phyloP scores from a whole-genome alignment of 2,797 vertebrate genomes.

The Amphiprion clarkii region DNA sequence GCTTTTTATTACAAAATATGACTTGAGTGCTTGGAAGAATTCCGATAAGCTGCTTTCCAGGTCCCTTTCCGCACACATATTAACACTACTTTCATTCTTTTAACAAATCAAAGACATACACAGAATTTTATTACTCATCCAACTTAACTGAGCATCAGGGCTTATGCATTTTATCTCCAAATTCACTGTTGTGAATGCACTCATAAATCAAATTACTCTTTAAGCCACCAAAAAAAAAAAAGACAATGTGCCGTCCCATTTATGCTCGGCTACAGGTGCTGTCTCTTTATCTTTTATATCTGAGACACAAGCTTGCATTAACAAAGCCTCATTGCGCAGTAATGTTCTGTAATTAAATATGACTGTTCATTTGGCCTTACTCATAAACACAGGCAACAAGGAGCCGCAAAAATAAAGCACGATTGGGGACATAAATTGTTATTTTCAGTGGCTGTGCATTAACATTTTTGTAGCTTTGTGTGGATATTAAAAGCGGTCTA shows the following conservation, averaged over 20 bases:
- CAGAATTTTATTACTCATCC: not conserved
- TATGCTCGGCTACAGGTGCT: slow-evolving; percentile 51
- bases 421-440: slow-evolving; percentile 59
- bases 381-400: slow-evolving; percentile 59
- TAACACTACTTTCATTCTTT: slow-evolving; percentile 34
- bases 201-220: slow-evolving; percentile 21
- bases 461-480: slow-evolving; percentile 64
- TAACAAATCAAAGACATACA: slow-evolving; percentile 15
- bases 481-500: slow-evolving; percentile 63
- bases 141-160: slow-evolving; percentile 15
- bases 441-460: slow-evolving; percentile 56
- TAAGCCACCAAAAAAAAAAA: not conserved
- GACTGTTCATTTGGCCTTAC: slow-evolving; percentile 71
- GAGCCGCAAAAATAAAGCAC: slow-evolving; percentile 55
- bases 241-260: slow-evolving; percentile 23
- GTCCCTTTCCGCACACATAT: slow-evolving; percentile 12
- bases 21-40: slow-evolving; percentile 28
- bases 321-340: slow-evolving; percentile 70
- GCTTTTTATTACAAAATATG: slow-evolving; percentile 43
- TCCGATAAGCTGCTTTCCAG: slow-evolving; percentile 27
- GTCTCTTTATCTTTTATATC: slow-evolving; percentile 62
- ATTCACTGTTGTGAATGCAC: slow-evolving; percentile 13
- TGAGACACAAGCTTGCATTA: slow-evolving; percentile 56
- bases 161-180: not conserved
- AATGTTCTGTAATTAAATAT: slow-evolving; percentile 69